Base-by-base conservation (phyloP, 2,113 vertebrate species). In the Paramisgurnus dabryanus region DNA sequence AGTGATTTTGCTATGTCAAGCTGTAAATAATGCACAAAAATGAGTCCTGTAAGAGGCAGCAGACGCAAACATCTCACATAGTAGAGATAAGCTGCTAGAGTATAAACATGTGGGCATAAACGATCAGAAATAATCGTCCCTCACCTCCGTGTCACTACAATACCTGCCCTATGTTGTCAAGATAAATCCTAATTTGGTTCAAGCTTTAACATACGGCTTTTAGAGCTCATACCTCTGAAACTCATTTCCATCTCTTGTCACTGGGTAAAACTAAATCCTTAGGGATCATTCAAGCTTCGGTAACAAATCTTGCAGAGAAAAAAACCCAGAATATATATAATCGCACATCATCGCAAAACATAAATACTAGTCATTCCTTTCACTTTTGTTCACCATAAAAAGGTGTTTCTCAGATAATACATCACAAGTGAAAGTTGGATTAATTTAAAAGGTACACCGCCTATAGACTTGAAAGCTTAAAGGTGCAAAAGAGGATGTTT, bases 201-300 rank as follows among this genome's bases (percentile, higher is more conserved):
- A 82, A 85, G 86, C 85, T 89, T 87, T 82, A 87, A 72, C 57
- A 73, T 85, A 22, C 76, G 84, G 85, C 82, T 86, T 89, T 80
- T 18, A 17, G 53, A 61, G 43, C 64, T 86, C 80, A 82, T 78
- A 83, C 76, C 80, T 82, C 49, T 43, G 86, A 90, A 90, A 86
- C 87, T 89, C 34, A 90, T 90, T 90, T 88, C 69, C 80, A 88
- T 89, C 85, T 85, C 88, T 82, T 92, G 87, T 92, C 85, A 89
- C 86, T 87, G 87, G 85, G 85, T 87, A 89, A 88, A 18, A 80
- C 86, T 89, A 89, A 92, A 92, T 92, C 90, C 88, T 73, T 64
- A 6, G 50, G 87, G 81, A 90, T 91, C 91, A 91, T 92, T 89
- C 82, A 83, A 78, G 82, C 86, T 68, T 73, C 49, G 41, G 70